Evolutionary conservation across 2,888 invertebrate genomes (phyloP).

Genomic region (Lepeophtheirus nordmannii): DNA sequence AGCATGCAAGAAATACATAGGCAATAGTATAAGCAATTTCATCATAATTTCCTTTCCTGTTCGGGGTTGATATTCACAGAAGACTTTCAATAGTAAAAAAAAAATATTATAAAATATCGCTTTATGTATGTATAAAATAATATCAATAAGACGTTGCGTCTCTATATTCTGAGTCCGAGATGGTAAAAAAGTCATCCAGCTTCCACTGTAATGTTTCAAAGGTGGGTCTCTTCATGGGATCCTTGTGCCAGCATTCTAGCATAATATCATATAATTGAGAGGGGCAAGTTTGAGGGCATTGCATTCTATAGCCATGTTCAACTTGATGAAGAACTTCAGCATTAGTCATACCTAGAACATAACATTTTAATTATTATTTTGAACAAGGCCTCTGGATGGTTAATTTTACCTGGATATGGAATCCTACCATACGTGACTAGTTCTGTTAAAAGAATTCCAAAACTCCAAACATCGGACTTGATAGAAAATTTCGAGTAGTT

Average conservation of each 20-base stretch:
- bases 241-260: conserved; percentile 86
- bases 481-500: conserved; percentile 66
- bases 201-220: conserved; percentile 99
- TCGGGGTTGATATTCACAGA: background rate
- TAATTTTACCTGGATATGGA: conserved; percentile 52
- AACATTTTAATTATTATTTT: conserved; percentile 25
- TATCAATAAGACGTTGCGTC: conserved; percentile 49
- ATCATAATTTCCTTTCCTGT: background rate
- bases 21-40: background rate
- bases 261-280: conserved; percentile 91
- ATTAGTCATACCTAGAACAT: conserved; percentile 86
- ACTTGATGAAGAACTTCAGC: conserved; percentile 98
- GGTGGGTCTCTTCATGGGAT: conserved; percentile 92
- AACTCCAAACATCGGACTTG: conserved; percentile 45
- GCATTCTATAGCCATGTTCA: conserved; percentile 98
- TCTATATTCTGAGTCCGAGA: conserved; percentile 97
- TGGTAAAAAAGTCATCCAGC: conserved; percentile 96
- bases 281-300: conserved; percentile 84
- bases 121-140: background rate
- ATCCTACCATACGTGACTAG: conserved; percentile 43
- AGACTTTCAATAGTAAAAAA: background rate
- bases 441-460: conserved; percentile 43
- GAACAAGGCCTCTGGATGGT: background rate
- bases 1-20: no score
- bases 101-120: background rate